A percentile compares a stretch with the other conserved stretches of the same genome.
Evolutionary conservation across 2,888 invertebrate species (phyloP).

Genomic region (Brenthis daphne): DNA sequence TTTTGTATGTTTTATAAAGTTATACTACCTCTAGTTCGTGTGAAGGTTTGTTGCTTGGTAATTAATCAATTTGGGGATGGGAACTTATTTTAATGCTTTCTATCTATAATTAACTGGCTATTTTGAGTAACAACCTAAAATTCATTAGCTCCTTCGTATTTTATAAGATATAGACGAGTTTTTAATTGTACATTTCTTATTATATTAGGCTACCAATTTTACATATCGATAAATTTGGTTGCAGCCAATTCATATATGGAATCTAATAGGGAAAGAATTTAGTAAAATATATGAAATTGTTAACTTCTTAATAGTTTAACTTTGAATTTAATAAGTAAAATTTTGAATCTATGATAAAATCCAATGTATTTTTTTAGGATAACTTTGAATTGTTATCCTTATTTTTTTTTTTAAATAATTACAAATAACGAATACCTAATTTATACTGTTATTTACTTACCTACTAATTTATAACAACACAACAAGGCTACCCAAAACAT

Average conservation of each 20-base stretch:
- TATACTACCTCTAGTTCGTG: slow-evolving; percentile 50
- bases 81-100: slow-evolving; percentile 35
- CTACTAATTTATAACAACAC: too few relatives aligned
- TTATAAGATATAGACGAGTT: not conserved
- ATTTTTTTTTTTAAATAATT: not conserved
- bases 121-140: slow-evolving; percentile 22
- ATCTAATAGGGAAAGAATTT: too few relatives aligned
- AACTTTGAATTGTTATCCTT: not conserved
- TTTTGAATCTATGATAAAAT: too few relatives aligned
- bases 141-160: slow-evolving; percentile 4
- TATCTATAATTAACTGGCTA: slow-evolving; percentile 34
- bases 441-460: not conserved
- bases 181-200: not conserved
- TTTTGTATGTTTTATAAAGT: slow-evolving; percentile 65
- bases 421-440: not conserved
- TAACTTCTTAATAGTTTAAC: too few relatives aligned
- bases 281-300: too few relatives aligned
- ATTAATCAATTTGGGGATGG: slow-evolving; percentile 38
- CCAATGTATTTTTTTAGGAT: not conserved
- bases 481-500: too few relatives aligned
- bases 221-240: too few relatives aligned
- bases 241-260: too few relatives aligned
- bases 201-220: not conserved
- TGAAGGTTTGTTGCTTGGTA: slow-evolving; percentile 45
- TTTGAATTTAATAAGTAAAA: too few relatives aligned